Percentiles rank a stretch among this genome's conserved stretches.
These are phyloP conservation scores for Craniophora ligustri DNA, from an alignment of 2,888 invertebrate species.

Conservation along the genomic window DNA sequence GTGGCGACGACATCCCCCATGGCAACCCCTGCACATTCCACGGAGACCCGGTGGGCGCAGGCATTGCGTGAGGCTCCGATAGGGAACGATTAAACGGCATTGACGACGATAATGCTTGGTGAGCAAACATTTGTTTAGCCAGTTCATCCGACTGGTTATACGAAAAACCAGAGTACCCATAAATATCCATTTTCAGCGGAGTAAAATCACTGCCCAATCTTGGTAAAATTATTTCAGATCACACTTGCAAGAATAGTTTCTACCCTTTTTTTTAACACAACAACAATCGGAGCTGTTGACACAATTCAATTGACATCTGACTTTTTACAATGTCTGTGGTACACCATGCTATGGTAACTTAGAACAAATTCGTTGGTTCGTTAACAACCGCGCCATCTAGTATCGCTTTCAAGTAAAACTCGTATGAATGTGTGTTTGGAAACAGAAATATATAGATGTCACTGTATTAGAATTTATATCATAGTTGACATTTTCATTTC, in stretches of 20 bases:
- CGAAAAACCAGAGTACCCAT: conserved; percentile 74
- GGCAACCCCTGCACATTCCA: conserved; percentile 87
- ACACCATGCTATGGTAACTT: too few relatives aligned
- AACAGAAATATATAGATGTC: too few relatives aligned
- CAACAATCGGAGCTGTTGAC: conserved; percentile 43
- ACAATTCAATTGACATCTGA: conserved; percentile 26
- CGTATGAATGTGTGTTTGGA: too few relatives aligned
- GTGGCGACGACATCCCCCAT: conserved; percentile 84
- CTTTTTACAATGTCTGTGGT: not conserved
- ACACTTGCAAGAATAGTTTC: conserved; percentile 17
- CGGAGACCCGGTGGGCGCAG: conserved; percentile 78
- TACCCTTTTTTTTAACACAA: conserved; percentile 18
- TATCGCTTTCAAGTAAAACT: too few relatives aligned
- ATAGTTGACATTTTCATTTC: too few relatives aligned
- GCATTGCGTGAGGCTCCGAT: conserved; percentile 74
- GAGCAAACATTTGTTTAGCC: conserved; percentile 78
- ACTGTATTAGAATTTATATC: too few relatives aligned
- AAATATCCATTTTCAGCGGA: conserved; percentile 74
- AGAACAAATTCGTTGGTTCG: too few relatives aligned
- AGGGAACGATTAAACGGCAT: conserved; percentile 62
- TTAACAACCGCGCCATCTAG: too few relatives aligned
- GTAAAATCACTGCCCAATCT: conserved; percentile 8
- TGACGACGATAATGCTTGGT: conserved; percentile 73
- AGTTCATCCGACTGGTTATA: conserved; percentile 78
- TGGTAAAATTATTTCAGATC: conserved; percentile 13